A percentile compares a stretch with the other conserved stretches of the same genome.
phyloP scores from a whole-genome alignment of 2,797 vertebrate genomes.

The Pampus argenteus region DNA sequence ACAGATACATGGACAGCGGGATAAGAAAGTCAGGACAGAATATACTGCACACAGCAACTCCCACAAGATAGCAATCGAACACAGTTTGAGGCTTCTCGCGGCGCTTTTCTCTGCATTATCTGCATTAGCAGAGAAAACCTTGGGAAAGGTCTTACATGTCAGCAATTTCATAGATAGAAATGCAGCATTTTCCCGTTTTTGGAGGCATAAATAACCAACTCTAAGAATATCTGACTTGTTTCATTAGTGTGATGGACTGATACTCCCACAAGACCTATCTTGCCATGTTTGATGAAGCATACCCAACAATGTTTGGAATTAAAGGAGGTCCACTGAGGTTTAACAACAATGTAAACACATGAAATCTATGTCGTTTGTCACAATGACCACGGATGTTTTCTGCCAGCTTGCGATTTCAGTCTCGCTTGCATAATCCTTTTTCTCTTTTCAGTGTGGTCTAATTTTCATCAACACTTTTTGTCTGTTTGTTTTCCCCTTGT shows the following conservation, averaged over 20 bases:
- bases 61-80: slow-evolving; percentile 40
- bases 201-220: slow-evolving; percentile 14
- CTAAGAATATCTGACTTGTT: not conserved
- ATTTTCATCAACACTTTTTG: slow-evolving; percentile 4
- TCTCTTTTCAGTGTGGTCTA: not conserved
- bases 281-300: slow-evolving; percentile 22
- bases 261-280: slow-evolving; percentile 35
- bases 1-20: slow-evolving; percentile 30
- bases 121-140: slow-evolving; percentile 35
- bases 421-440: slow-evolving; percentile 8
- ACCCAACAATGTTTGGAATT: slow-evolving; percentile 51
- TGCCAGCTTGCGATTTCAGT: not conserved
- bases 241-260: not conserved
- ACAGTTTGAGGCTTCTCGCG: slow-evolving; percentile 14
- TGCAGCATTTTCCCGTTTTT: slow-evolving; percentile 5
- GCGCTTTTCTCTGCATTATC: slow-evolving; percentile 12
- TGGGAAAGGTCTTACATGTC: not conserved
- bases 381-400: not conserved
- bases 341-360: slow-evolving; percentile 19
- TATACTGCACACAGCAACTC: slow-evolving; percentile 43
- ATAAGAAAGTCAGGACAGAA: slow-evolving; percentile 44
- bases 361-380: slow-evolving; percentile 2
- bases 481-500: slow-evolving; percentile 2
- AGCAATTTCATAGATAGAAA: slow-evolving; percentile 10
- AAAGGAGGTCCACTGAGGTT: slow-evolving; percentile 31